Conservation (phyloP, 2,797 vertebrate genomes). For the Xenentodon cancila region DNA sequence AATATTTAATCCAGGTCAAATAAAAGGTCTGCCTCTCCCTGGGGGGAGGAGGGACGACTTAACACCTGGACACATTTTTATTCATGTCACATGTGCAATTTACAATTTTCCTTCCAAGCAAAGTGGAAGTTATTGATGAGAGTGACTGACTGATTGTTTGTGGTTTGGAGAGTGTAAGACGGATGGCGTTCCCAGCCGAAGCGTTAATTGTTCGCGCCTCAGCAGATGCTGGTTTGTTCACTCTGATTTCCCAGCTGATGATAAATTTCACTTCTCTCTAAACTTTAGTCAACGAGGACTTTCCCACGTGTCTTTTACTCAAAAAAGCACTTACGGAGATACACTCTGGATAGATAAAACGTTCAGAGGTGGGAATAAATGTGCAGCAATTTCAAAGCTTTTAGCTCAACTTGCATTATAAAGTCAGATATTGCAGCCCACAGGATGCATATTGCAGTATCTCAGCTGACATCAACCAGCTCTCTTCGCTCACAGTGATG, state of each 20-base stretch:
- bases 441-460: constrained; percentile 19
- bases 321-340: neutral
- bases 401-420: constrained; percentile 2
- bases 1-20: constrained; percentile 64
- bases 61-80: constrained; percentile 29
- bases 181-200: neutral
- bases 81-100: constrained; percentile 10
- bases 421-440: constrained; percentile 13
- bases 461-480: constrained; percentile 13
- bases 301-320: neutral
- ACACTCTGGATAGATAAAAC: neutral
- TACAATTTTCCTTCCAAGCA: constrained; percentile 11
- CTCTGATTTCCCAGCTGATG: constrained; percentile 27
- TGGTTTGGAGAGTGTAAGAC: no score
- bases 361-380: constrained; percentile 1
- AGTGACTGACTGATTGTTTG: neutral
- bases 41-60: constrained; percentile 10
- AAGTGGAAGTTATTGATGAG: neutral
- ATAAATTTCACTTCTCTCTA: constrained; percentile 2
- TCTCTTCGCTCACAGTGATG: constrained; percentile 1
- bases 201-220: constrained; percentile 11
- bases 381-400: constrained; percentile 6
- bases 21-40: constrained; percentile 41
- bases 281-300: neutral
- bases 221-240: constrained; percentile 26